These are phyloP conservation scores for Ciconia maguari DNA, from an alignment of 2,113 vertebrate genomes.

Conservation along the genomic window DNA sequence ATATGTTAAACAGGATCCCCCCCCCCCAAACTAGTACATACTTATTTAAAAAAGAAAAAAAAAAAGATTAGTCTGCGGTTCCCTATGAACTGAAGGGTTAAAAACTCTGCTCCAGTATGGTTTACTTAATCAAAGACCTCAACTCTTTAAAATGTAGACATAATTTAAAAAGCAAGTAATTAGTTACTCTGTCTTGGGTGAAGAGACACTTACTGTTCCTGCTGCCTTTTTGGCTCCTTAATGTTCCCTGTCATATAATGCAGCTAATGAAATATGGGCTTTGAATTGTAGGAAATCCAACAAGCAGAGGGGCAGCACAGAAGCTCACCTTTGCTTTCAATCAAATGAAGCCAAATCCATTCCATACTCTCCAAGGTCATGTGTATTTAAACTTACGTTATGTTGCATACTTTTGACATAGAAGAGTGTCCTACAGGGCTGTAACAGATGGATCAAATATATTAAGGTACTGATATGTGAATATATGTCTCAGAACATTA, in stretches of 20 bases:
- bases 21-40: neutral
- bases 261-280: neutral
- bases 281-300: conserved; percentile 89
- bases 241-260: neutral
- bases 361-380: conserved; percentile 95
- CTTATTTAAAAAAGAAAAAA: neutral
- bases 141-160: neutral
- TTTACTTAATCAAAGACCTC: neutral
- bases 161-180: neutral
- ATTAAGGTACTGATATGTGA: neutral
- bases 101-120: neutral
- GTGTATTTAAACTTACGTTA: neutral
- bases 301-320: conserved; percentile 98
- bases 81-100: neutral
- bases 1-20: neutral
- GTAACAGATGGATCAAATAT: neutral
- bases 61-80: neutral
- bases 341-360: conserved; percentile 96
- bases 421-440: neutral
- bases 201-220: neutral
- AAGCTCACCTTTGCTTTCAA: conserved; percentile 99
- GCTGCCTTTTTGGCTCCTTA: neutral
- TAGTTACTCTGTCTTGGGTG: neutral
- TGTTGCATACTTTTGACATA: neutral
- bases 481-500: neutral